Evolutionary conservation across 1,140 invertebrate genomes (phyloP), one percentile per base, ranked within the genome.

Genomic region (Hyphantria cunea): DNA sequence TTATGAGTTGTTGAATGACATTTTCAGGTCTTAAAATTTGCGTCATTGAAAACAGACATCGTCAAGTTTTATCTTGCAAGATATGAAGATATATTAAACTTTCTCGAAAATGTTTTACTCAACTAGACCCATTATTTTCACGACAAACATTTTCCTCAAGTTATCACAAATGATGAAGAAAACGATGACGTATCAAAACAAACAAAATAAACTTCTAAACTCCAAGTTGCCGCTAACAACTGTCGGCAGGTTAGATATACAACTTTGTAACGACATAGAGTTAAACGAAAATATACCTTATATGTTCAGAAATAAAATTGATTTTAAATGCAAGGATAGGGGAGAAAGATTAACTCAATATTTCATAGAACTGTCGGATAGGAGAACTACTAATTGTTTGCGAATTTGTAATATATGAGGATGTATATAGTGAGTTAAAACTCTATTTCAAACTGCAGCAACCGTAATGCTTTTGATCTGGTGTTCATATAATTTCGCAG

Each of bases 351-450:
- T 44, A 47, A 63, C 54, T 77, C 74, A 78, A 84, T 82, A 82
- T 82, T 82, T 84, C 81, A 84, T 78, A 78, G 68, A 64, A 50
- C 72, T 64, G 74, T 78, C 68, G 68, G 53, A 62, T 58, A 52
- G 61, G 70, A 52, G 68, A 64, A 55, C 60, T 73, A 80, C 74
- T 67, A 79, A 68, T 68, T 64, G 60, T 73, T 72, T 64, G 58
- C 51, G 66, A 69, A 64, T 51, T 44, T 60, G 41, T 37, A 52
- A 42, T 51, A 52, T n/a, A 33, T 31, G 10, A 9, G 31, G 15
- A 25, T 44, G 7, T 34, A 49, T 9, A n/a, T 31, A 8, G 3
- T 10, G 11, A 37, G 8, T 49, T 31, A n/a, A 3, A 14, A 12
- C 11, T 44, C 11, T 12, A 14, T 44, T 44, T 44, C 11, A 12